Evolutionary conservation across 2,113 vertebrate genomes (phyloP).

Genomic region (Gobiocypris rarus): DNA sequence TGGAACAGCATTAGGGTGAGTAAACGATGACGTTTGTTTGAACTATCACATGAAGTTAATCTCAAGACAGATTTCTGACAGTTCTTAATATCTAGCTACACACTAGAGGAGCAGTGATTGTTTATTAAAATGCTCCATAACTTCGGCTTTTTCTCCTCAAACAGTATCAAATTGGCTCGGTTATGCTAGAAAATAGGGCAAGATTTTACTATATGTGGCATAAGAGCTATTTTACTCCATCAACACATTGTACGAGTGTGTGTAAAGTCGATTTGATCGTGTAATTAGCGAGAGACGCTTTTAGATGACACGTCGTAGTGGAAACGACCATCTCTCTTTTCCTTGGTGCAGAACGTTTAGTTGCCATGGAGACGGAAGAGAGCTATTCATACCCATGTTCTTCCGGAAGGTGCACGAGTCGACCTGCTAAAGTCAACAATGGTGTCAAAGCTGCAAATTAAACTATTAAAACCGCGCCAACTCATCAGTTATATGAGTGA

Average conservation of each 20-base stretch:
- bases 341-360: slow-evolving; percentile 56
- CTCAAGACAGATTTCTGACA: too few species aligned
- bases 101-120: not conserved
- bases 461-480: not conserved
- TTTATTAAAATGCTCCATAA: not conserved
- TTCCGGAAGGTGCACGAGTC: slow-evolving; percentile 44
- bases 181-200: not conserved
- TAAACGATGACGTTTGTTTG: too few species aligned
- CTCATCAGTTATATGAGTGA: not conserved
- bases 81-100: not conserved
- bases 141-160: not conserved
- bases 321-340: slow-evolving; percentile 66
- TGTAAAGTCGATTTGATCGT: slow-evolving; percentile 30
- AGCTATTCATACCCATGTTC: slow-evolving; percentile 51
- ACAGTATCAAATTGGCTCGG: not conserved
- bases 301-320: slow-evolving; percentile 59
- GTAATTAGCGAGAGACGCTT: slow-evolving; percentile 58
- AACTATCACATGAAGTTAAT: too few species aligned
- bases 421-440: slow-evolving; percentile 47
- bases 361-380: slow-evolving; percentile 71
- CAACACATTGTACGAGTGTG: slow-evolving; percentile 64
- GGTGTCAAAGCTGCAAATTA: slow-evolving; percentile 17
- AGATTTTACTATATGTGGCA: not conserved
- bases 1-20: too few species aligned
- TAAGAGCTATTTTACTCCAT: slow-evolving; percentile 7